Evolutionary conservation across 2,888 invertebrate genomes (phyloP).

Genomic region (Dicycla oo): DNA sequence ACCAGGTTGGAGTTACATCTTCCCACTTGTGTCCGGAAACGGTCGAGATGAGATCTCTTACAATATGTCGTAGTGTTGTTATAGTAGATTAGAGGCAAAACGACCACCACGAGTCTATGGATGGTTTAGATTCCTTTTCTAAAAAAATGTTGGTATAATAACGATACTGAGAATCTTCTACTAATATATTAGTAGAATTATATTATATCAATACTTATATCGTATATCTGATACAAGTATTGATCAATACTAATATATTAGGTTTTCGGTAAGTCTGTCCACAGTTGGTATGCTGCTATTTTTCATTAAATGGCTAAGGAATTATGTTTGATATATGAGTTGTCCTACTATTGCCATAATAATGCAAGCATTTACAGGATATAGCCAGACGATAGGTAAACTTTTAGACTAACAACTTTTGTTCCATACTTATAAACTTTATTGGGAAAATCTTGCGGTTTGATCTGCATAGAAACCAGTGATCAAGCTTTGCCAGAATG

Average conservation of each 20-base stretch:
- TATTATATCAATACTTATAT: neutral
- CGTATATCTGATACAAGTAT: no score
- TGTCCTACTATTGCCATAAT: neutral
- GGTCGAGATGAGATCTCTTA: no score
- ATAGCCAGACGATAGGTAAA: neutral
- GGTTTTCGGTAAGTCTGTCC: neutral
- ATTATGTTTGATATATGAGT: constrained; percentile 1
- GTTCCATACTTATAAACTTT: neutral
- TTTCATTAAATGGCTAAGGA: neutral
- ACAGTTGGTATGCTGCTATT: no score
- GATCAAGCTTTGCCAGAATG: neutral
- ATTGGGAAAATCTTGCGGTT: neutral
- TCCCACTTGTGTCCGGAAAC: no score
- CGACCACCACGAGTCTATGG: neutral
- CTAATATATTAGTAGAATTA: constrained; percentile 20
- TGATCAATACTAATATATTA: neutral
- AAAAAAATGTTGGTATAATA: neutral
- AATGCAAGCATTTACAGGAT: neutral
- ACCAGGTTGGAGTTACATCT: no score
- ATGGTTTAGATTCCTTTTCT: neutral
- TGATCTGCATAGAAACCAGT: neutral
- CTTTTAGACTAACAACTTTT: no score
- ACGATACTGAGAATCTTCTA: neutral
- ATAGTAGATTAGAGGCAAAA: neutral
- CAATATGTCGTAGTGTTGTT: neutral